These are phyloP conservation scores for Ephestia elutella DNA, from an alignment of 1,140 invertebrate genomes.

Conservation along the genomic window DNA sequence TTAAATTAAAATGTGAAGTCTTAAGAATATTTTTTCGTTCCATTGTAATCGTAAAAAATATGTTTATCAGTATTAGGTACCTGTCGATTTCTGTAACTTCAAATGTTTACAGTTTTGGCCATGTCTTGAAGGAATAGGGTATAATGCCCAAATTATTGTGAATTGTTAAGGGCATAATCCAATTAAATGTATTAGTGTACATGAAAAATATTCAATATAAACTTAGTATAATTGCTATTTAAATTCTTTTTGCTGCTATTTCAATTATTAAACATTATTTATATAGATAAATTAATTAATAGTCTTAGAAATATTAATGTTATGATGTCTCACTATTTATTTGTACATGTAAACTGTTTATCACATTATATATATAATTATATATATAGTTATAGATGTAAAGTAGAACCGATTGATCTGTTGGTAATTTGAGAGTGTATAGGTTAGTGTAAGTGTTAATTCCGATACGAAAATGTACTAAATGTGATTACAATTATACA, in stretches of 20 bases:
- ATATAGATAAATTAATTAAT: slow-evolving; percentile 41
- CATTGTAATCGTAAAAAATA: not conserved
- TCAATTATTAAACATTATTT: slow-evolving; percentile 32
- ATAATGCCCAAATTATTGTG: not conserved
- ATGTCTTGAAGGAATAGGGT: not conserved
- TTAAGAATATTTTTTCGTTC: not conserved
- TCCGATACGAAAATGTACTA: slow-evolving; percentile 29
- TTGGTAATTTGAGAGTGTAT: slow-evolving; percentile 44
- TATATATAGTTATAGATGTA: slow-evolving; percentile 37
- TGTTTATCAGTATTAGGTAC: not conserved
- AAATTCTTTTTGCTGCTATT: slow-evolving; percentile 1
- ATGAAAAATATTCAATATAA: slow-evolving; percentile 5
- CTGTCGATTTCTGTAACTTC: not conserved
- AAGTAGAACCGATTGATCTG: slow-evolving; percentile 47
- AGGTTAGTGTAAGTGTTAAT: slow-evolving; percentile 50
- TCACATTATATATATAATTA: slow-evolving; percentile 26
- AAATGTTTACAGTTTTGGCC: not conserved
- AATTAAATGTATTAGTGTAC: not conserved
- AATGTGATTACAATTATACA: slow-evolving; percentile 41
- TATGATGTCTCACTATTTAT: slow-evolving; percentile 60
- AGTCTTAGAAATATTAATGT: slow-evolving; percentile 44
- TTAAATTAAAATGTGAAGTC: too few relatives aligned
- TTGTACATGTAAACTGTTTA: slow-evolving; percentile 53
- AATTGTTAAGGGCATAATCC: slow-evolving; percentile 4
- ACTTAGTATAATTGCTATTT: not conserved